Evolutionary conservation across 2,888 invertebrate species (phyloP).

Genomic region (Cephalotes varians): DNA sequence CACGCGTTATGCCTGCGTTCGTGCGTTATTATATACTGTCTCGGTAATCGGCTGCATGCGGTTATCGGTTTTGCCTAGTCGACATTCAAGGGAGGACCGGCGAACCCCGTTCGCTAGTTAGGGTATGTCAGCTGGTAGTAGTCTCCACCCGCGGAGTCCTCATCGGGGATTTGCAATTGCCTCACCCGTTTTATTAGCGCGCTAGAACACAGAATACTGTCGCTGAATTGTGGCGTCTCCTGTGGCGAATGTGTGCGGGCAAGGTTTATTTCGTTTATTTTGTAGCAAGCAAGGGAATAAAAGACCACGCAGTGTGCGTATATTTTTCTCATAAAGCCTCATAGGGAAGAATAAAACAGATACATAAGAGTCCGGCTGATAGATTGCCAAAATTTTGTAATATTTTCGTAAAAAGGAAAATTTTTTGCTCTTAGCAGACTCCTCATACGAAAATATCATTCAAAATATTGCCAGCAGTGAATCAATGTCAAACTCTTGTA

Average conservation of each 20-base stretch:
- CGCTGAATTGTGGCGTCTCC: conserved; percentile 67
- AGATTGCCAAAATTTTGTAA: neutral
- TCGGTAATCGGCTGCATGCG: conserved; percentile 66
- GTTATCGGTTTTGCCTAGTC: conserved; percentile 75
- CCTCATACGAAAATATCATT: neutral
- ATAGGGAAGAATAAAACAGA: neutral
- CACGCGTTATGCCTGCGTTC: conserved; percentile 53
- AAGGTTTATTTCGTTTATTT: conserved; percentile 45
- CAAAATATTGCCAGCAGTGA: neutral
- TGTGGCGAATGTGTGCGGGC: conserved; percentile 42
- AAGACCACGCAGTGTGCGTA: neutral
- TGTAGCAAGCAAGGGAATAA: conserved; percentile 14
- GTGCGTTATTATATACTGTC: conserved; percentile 56
- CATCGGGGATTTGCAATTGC: conserved; percentile 84
- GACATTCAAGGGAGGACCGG: conserved; percentile 77
- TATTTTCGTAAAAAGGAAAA: neutral
- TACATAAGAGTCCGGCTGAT: neutral
- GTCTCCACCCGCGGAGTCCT: conserved; percentile 84
- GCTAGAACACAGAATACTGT: conserved; percentile 84
- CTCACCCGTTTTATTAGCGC: conserved; percentile 84
- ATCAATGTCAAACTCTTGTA: neutral
- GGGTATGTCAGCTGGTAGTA: conserved; percentile 85
- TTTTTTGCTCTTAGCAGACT: neutral
- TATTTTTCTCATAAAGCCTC: neutral
- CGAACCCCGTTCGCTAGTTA: conserved; percentile 82